These are phyloP conservation scores for Mobula birostris DNA, from an alignment of 2,113 vertebrate species.

Conservation along the genomic window DNA sequence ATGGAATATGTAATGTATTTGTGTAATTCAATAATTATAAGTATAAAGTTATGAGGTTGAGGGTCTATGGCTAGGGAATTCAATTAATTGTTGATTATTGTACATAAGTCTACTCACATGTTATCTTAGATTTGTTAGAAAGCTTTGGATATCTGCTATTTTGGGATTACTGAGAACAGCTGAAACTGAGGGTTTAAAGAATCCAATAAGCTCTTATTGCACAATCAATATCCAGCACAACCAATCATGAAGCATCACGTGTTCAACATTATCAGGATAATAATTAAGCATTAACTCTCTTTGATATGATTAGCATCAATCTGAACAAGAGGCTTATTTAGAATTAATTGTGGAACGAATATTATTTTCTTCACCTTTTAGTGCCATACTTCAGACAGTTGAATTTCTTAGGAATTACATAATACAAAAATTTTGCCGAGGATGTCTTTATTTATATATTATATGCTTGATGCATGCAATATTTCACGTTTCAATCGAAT, in stretches of 20 bases:
- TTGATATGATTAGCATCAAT: neutral
- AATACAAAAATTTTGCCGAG: neutral
- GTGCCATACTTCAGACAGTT: neutral
- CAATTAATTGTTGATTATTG: neutral
- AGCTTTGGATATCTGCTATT: neutral
- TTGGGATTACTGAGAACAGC: neutral
- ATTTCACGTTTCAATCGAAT: conserved; percentile 13
- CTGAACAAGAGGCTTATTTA: conserved; percentile 8
- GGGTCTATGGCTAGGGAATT: neutral
- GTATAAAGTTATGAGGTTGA: neutral
- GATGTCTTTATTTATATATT: neutral
- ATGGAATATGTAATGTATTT: neutral
- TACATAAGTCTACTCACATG: neutral
- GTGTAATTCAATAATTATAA: neutral
- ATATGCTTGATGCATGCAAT: neutral
- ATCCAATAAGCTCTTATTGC: conserved; percentile 10
- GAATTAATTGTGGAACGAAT: neutral
- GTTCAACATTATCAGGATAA: neutral
- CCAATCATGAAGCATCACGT: neutral
- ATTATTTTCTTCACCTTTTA: neutral
- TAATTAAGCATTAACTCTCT: conserved; percentile 3
- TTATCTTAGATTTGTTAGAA: neutral
- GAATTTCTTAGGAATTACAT: neutral
- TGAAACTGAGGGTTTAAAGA: neutral
- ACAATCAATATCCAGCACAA: neutral